These are phyloP conservation scores for Peromyscus aztecus DNA, from an alignment of 2,797 vertebrate genomes.

Conservation along the genomic window DNA sequence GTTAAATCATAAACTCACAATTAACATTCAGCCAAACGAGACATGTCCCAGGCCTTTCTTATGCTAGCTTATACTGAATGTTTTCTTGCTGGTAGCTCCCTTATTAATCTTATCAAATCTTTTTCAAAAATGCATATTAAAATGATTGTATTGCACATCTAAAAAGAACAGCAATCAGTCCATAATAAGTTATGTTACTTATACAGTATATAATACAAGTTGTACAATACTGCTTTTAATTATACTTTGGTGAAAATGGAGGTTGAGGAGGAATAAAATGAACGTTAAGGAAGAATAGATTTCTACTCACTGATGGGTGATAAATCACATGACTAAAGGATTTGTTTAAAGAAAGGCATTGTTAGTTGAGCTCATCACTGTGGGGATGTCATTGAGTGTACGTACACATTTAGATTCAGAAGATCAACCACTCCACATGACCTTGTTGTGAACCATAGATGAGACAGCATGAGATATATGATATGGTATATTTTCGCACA, in stretches of 20 bases:
- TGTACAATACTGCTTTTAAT: neutral
- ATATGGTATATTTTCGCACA: too few species aligned
- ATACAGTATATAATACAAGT: neutral
- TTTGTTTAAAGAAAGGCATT: too few species aligned
- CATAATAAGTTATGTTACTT: neutral
- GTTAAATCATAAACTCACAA: neutral
- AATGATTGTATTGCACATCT: neutral
- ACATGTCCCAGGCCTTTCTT: neutral
- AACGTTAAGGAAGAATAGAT: neutral
- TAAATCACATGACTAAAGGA: too few species aligned
- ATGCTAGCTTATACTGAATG: neutral
- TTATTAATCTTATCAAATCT: neutral
- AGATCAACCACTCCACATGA: too few species aligned
- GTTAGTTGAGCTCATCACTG: too few species aligned
- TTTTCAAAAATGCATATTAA: neutral
- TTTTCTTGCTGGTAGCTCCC: neutral
- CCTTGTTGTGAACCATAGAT: too few species aligned
- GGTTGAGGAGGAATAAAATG: neutral
- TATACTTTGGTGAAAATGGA: neutral
- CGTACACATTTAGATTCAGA: too few species aligned
- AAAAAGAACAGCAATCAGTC: neutral
- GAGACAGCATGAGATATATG: too few species aligned
- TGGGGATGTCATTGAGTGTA: too few species aligned
- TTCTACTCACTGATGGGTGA: too few species aligned
- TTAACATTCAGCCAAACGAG: slow-evolving; percentile 7